phyloP scores from a whole-genome alignment of 1,140 invertebrate species.

The Pseudomyrmex sp. region DNA sequence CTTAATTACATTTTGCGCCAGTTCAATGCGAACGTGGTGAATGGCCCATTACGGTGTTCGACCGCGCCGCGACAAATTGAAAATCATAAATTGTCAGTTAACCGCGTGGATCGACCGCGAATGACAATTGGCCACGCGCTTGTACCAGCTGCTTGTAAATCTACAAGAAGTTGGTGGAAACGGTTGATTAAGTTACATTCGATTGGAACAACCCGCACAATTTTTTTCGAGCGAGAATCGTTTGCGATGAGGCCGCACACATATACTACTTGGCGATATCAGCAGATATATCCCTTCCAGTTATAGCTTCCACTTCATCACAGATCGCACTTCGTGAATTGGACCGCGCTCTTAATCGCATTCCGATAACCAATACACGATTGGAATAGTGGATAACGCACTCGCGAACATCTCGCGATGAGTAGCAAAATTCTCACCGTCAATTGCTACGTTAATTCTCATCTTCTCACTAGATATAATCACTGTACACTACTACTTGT shows the following conservation, averaged over 20 bases:
- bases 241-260: not conserved
- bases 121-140: slow-evolving; percentile 13
- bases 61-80: slow-evolving; percentile 26
- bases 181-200: not conserved
- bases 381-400: slow-evolving; percentile 15
- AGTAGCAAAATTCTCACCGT: not conserved
- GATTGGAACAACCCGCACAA: not conserved
- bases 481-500: not conserved
- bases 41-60: slow-evolving; percentile 34
- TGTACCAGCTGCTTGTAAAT: not conserved
- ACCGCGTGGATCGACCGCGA: slow-evolving; percentile 19
- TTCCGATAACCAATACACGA: slow-evolving; percentile 49
- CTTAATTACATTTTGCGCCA: slow-evolving; percentile 47
- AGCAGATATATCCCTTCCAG: not conserved
- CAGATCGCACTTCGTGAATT: slow-evolving; percentile 23
- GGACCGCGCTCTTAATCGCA: slow-evolving; percentile 33
- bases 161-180: slow-evolving; percentile 1
- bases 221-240: not conserved
- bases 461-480: not conserved
- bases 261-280: not conserved
- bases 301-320: not conserved
- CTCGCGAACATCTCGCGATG: not conserved
- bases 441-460: slow-evolving; percentile 11
- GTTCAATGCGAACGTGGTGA: slow-evolving; percentile 40
- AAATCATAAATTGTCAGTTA: slow-evolving; percentile 32